Evolutionary conservation across 2,113 vertebrate species (phyloP).

Genomic region (Fulica atra): DNA sequence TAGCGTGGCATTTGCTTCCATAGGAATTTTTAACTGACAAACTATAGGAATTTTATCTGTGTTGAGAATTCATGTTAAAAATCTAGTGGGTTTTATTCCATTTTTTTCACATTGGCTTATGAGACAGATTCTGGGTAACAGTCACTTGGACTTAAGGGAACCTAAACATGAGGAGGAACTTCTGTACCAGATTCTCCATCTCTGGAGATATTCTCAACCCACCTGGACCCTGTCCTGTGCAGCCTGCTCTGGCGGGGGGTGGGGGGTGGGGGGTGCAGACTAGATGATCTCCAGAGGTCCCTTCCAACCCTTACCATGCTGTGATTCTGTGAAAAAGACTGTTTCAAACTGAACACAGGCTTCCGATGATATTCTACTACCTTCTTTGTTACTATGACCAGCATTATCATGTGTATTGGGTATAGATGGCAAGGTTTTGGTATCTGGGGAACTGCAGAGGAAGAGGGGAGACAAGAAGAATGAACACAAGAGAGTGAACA

Average conservation of each 20-base stretch:
- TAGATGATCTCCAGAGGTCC: no score
- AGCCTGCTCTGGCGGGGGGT: no score
- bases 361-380: background rate
- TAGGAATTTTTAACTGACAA: background rate
- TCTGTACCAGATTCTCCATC: no score
- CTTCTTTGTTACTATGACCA: background rate
- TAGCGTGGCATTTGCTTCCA: background rate
- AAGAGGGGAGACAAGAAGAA: background rate
- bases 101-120: background rate
- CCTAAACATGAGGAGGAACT: no score
- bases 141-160: background rate
- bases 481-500: background rate
- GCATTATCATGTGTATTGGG: background rate
- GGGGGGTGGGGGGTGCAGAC: no score
- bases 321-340: background rate
- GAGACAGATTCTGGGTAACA: background rate
- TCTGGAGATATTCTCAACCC: no score
- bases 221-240: no score
- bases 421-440: background rate
- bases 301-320: no score
- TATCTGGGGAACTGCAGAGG: background rate
- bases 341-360: background rate
- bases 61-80: background rate
- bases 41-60: background rate
- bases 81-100: background rate